Base-by-base conservation (phyloP, 1,140 invertebrate species). In the Phenacoccus solenopsis region DNA sequence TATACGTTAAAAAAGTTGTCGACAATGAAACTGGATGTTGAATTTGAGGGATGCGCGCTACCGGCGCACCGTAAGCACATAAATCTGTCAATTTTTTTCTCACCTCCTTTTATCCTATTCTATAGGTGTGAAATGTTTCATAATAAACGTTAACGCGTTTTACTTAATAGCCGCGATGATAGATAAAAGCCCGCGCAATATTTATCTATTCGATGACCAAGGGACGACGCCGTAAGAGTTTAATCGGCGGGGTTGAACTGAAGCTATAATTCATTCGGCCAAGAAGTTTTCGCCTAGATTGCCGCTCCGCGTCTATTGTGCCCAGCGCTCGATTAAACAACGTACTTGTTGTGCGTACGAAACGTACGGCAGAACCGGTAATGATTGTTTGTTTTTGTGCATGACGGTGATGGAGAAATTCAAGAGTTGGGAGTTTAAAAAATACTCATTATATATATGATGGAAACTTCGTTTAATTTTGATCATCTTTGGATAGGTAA, bases 11-110 rank as follows among this genome's bases (percentile, higher is more conserved):
- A 64, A 64, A 64, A 64, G 22, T 64, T 25, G 59, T 64, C 25
- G 59, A 64, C 59, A 64, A 64, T 64, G 25, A 64, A 64, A 64
- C 59, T 64, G 20, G 59, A 64, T 64, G 59, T 64, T 24, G 21
- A 25, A 64, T 25, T 20, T 59, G 22, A 24, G 59, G 25, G 59
- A 22, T 20, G 25, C 25, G 59, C 59, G 59, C 59, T 64, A 64
- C 38, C 38, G 38, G 3, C 38, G 4, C 38, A n/a, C n/a, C n/a
- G n/a, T 10, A 38, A 38, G 25, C 59, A 25, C 59, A 64, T 64
- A 64, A 64, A 64, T 64, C 59, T 64, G 59, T 64, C 59, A 64
- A 64, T 64, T 64, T 64, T 64, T 38, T 64, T 64, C 16, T 59
- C n/a, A 9, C 21, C 20, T 59, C 20, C 21, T 59, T 59, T 59